Evolutionary conservation across 2,888 invertebrate genomes (phyloP), one percentile per base, ranked within the genome.

Genomic region (Pecten maximus): DNA sequence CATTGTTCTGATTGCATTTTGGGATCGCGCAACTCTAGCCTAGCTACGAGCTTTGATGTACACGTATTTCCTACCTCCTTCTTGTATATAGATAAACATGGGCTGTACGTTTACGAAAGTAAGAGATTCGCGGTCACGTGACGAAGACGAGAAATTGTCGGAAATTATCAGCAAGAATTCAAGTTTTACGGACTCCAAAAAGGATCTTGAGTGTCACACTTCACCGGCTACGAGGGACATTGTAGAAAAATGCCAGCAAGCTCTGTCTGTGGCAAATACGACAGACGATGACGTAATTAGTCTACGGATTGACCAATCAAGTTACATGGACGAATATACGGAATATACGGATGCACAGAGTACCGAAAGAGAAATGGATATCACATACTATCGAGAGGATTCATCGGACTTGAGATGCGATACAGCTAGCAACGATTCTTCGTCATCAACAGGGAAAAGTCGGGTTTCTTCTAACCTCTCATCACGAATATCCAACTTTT

Each of bases 11-110:
- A 74, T 74, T 74, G 74, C 74, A 74, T 74, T 74, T 28, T 35
- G 74, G 74, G 74, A 74, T 74, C 74, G 74, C 74, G 35, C 74
- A 74, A 74, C 74, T 74, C 74, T 74, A 74, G 74, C 74, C 74
- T 74, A 74, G 74, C 74, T 74, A 74, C 74, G 74, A 35, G 35
- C 74, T 35, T 35, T 35, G 28, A 74, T 74, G 74, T 35, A 74
- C 28, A 35, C 35, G 10, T 15, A 74, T 74, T 35, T 35, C 10
- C 35, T 3, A 28, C 35, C 35, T 35, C 10, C 23, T 60, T 8
- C 28, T 74, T 0, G 35, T 10, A 74, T 35, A 19, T 28, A 28
- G 12, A 35, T 16, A 35, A 74, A 74, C 16, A 74, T 74, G 74
- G 74, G 74, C 23, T 74, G 74, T 35, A 74, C 28, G 2, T 74